Evolutionary conservation across 2,888 invertebrate species (phyloP).

Genomic region (Pandemis heparana): DNA sequence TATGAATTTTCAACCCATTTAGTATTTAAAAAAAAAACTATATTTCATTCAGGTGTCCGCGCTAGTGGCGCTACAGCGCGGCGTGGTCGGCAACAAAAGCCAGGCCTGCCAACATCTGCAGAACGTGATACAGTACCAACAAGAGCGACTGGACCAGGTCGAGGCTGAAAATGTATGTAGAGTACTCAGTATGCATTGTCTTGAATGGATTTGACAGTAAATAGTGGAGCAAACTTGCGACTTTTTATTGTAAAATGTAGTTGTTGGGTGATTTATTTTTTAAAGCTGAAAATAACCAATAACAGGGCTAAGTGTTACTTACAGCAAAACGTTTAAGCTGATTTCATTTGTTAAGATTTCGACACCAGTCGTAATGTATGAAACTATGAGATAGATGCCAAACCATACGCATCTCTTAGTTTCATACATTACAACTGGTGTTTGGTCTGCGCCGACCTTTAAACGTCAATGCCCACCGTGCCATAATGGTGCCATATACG

Average conservation of each 20-base stretch:
- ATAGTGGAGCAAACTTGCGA: slow-evolving; percentile 2
- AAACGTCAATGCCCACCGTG: no score
- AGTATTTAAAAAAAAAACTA: no score
- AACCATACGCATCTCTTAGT: no score
- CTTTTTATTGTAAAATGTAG: slow-evolving; percentile 9
- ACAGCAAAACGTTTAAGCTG: no score
- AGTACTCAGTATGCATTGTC: slow-evolving; percentile 22
- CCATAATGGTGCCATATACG: no score
- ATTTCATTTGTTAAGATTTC: no score
- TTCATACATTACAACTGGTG: no score
- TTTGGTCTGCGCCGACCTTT: no score
- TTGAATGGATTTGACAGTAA: slow-evolving; percentile 26
- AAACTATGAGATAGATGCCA: no score
- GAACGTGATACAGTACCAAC: slow-evolving; percentile 74
- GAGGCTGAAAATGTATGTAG: slow-evolving; percentile 78
- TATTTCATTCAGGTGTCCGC: slow-evolving; percentile 64
- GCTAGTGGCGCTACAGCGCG: slow-evolving; percentile 73
- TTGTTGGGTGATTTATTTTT: not conserved
- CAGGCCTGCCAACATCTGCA: slow-evolving; percentile 76
- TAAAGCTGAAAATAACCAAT: slow-evolving; percentile 53
- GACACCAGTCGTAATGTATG: no score
- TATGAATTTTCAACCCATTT: no score
- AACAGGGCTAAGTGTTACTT: no score
- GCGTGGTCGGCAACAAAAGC: slow-evolving; percentile 67
- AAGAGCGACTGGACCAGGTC: slow-evolving; percentile 69